Conservation (phyloP, 1,140 invertebrate genomes). For the Dysdera silvatica region DNA sequence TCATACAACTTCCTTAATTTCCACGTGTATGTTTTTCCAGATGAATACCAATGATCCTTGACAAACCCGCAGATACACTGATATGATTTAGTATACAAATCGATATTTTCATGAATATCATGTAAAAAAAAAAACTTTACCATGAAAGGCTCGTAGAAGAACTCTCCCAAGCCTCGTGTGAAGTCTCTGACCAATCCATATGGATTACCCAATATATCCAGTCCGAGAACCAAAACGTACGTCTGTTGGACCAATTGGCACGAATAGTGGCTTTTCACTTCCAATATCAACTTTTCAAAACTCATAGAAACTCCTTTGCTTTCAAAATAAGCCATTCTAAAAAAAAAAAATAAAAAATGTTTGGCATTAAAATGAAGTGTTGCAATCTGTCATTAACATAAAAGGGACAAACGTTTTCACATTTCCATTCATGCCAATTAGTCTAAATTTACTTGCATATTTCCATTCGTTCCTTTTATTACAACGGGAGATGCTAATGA, state of each 20-base stretch:
- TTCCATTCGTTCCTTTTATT: too few species aligned
- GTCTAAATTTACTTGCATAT: too few species aligned
- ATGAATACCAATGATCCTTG: too few species aligned
- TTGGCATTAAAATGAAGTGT: neutral
- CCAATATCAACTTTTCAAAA: conserved; percentile 67
- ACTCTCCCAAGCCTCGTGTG: conserved; percentile 88
- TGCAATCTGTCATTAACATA: too few species aligned
- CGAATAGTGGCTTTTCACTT: conserved; percentile 80
- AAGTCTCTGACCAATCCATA: conserved; percentile 90
- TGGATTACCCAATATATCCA: conserved; percentile 98
- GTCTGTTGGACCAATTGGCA: conserved; percentile 75
- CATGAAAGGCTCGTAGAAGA: conserved; percentile 96
- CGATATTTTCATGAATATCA: neutral
- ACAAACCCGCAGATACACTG: too few species aligned
- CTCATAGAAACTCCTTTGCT: conserved; percentile 79
- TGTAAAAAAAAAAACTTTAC: neutral
- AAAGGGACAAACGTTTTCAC: too few species aligned
- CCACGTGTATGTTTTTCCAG: too few species aligned
- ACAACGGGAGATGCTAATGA: too few species aligned
- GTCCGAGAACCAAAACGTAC: conserved; percentile 91
- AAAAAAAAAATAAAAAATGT: conserved; percentile 49
- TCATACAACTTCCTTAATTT: too few species aligned
- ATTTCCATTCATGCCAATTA: too few species aligned
- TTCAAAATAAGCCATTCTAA: conserved; percentile 95
- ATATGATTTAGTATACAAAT: neutral